Evolutionary conservation across 2,113 vertebrate species (phyloP).

Genomic region (Menidia beryllina): DNA sequence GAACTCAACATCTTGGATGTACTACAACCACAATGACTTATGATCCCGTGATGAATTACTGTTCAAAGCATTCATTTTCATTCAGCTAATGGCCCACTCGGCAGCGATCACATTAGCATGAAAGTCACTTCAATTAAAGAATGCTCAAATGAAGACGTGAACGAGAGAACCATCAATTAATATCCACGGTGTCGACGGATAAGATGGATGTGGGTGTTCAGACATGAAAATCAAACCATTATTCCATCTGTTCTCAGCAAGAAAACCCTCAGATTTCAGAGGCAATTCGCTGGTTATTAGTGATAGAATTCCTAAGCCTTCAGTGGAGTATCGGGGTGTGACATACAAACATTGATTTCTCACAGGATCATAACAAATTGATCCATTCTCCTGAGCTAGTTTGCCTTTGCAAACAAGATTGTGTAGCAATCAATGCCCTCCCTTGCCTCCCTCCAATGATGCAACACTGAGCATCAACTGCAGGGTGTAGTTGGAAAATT

Average conservation of each 20-base stretch:
- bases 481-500: slow-evolving; percentile 7
- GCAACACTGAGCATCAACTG: slow-evolving; percentile 23
- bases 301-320: slow-evolving; percentile 48
- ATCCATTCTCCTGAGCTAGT: slow-evolving; percentile 44
- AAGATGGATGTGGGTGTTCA: slow-evolving; percentile 51
- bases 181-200: slow-evolving; percentile 14
- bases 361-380: slow-evolving; percentile 67
- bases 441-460: slow-evolving; percentile 18
- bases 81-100: slow-evolving; percentile 62
- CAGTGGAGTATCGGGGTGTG: slow-evolving; percentile 45
- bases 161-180: slow-evolving; percentile 54
- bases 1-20: slow-evolving; percentile 30
- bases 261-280: background rate
- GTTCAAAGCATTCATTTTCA: slow-evolving; percentile 62
- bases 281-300: slow-evolving; percentile 39
- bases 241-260: slow-evolving; percentile 34
- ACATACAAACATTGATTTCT: slow-evolving; percentile 65
- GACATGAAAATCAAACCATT: slow-evolving; percentile 39
- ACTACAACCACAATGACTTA: slow-evolving; percentile 36
- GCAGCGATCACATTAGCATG: slow-evolving; percentile 65
- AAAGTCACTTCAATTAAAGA: slow-evolving; percentile 79
- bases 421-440: slow-evolving; percentile 48
- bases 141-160: slow-evolving; percentile 62
- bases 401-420: slow-evolving; percentile 47
- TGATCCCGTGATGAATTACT: slow-evolving; percentile 54